Evolutionary conservation across 2,797 vertebrate genomes (phyloP), one percentile per base, ranked within the genome.

Genomic region (Myiothlypis coronata): DNA sequence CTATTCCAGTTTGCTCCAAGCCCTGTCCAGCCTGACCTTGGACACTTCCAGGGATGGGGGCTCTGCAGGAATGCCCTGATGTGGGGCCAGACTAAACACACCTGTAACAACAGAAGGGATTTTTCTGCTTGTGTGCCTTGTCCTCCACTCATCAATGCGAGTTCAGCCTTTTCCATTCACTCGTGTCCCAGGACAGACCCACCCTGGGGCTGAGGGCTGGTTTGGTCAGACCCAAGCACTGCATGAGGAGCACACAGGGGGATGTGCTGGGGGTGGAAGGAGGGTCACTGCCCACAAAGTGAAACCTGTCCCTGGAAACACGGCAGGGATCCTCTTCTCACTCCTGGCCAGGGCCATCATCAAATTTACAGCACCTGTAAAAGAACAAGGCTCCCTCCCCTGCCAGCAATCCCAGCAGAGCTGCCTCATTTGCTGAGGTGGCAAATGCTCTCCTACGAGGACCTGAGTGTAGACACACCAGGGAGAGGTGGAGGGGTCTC

Each of bases 381-480:
- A 81, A 78, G 85, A 19, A 2, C 35, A n/a, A 68, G 69, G 69
- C 74, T 61, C 17, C 1, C 22, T 63, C 3, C 32, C n/a, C 43
- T 12, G 28, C 14, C 75, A 9, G 60, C 4, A 1, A 2, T 6
- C 35, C 71, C 70, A n/a, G 63, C 59, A 67, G 83, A 39, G 70
- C 35, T 8, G 1, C 9, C 27, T 47, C 37, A 0, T 30, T 6
- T 1, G 2, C 64, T 2, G 9, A 83, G 68, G 60, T 53, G 67
- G 8, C 18, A 21, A 10, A 14, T 27, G 70, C 59, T 46, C 2
- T 87, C 28, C 70, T 4, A 0, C 37, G 3, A 0, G 8, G 78
- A 32, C 23, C 68, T 3, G 76, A 56, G 52, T 1, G 0, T 68
- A 9, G n/a, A 4, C 22, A 1, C 9, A 7, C 4, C 35, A 0